These are phyloP conservation scores for Phalacrocorax pelagicus DNA, from an alignment of 2,113 vertebrate species.

Conservation along the genomic window DNA sequence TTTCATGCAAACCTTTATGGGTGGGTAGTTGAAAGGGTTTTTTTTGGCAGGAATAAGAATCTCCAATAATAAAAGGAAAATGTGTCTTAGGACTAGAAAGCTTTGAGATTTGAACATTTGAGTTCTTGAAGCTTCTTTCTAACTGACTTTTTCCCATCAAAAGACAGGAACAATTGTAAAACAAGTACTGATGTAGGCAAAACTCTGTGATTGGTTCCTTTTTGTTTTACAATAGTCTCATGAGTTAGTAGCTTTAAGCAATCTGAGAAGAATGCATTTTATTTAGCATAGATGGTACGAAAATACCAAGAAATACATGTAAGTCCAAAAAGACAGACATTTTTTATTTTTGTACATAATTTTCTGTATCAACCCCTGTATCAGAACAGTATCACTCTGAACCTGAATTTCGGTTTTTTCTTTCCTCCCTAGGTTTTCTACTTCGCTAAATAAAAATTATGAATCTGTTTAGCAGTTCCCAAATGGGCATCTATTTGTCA, in stretches of 20 bases:
- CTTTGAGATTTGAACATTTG: not conserved
- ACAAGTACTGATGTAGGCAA: not conserved
- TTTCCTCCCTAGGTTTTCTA: not conserved
- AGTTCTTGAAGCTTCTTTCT: not conserved
- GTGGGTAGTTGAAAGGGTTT: not conserved
- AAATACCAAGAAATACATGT: not conserved
- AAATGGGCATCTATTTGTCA: not conserved
- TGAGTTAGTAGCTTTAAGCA: not conserved
- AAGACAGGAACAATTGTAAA: not conserved
- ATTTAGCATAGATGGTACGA: not conserved
- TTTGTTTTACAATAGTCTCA: not conserved
- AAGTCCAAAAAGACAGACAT: not conserved
- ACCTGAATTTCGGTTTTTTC: not conserved
- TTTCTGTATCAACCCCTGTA: not conserved
- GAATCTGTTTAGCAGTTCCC: not conserved
- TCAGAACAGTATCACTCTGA: not conserved
- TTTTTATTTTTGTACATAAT: not conserved
- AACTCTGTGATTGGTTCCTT: not conserved
- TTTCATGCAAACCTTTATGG: not conserved
- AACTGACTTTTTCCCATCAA: not conserved
- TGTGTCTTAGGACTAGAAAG: not conserved
- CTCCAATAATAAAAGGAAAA: not conserved
- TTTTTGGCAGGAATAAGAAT: not conserved
- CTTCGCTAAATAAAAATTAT: not conserved
- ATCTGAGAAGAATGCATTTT: not conserved